Evolutionary conservation across 1,140 invertebrate genomes (phyloP).

Genomic region (Papilio helenus): DNA sequence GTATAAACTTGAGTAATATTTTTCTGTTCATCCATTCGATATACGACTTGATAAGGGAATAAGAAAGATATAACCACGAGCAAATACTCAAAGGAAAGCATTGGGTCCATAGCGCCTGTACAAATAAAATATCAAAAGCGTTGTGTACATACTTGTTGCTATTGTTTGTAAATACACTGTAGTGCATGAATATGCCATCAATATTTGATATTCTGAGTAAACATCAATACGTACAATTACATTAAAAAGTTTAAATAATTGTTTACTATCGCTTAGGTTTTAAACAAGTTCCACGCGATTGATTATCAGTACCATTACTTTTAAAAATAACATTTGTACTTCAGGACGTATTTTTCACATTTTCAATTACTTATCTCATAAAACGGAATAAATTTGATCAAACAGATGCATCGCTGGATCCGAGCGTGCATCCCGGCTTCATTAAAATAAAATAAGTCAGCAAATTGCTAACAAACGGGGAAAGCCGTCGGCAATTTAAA

Average conservation of each 20-base stretch:
- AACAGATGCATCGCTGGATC: constrained; percentile 23
- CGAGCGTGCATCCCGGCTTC: constrained; percentile 22
- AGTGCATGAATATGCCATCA: constrained; percentile 21
- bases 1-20: constrained; percentile 48
- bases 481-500: constrained; percentile 36
- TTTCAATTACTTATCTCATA: constrained; percentile 9
- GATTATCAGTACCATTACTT: no score
- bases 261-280: no score
- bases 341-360: not conserved
- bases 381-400: constrained; percentile 22
- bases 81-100: not conserved
- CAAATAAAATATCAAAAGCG: constrained; percentile 36
- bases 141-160: constrained; percentile 34
- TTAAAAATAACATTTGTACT: no score
- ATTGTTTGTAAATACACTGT: no score
- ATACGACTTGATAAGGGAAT: constrained; percentile 31
- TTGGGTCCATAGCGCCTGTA: constrained; percentile 21
- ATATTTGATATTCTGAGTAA: constrained; percentile 10
- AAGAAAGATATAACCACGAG: constrained; percentile 23
- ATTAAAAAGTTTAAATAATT: no score
- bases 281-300: no score
- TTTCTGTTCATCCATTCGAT: constrained; percentile 30
- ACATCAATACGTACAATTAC: not conserved
- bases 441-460: constrained; percentile 40
- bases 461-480: constrained; percentile 33